phyloP scores from a whole-genome alignment of 2,888 invertebrate genomes.

The Zelleria hepariella region DNA sequence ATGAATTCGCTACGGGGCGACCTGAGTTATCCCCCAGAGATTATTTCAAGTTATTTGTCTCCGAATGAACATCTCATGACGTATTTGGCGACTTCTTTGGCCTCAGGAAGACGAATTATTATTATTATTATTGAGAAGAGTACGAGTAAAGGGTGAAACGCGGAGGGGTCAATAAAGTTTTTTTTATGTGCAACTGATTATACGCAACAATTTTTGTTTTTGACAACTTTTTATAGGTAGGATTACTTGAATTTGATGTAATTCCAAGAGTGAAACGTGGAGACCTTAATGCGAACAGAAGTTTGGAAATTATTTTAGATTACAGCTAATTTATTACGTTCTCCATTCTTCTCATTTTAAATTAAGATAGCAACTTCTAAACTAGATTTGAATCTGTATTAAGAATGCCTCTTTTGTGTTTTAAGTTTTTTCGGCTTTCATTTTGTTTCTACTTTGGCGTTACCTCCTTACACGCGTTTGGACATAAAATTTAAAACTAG shows the following conservation, averaged over 20 bases:
- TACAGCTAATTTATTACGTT: background rate
- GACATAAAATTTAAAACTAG: too few species aligned
- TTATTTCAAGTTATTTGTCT: conserved; percentile 54
- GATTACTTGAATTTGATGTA: too few species aligned
- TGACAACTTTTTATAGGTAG: background rate
- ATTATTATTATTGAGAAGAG: background rate
- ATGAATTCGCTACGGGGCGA: conserved; percentile 24
- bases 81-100: background rate
- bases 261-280: background rate
- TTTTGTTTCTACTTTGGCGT: too few species aligned
- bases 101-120: background rate
- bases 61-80: conserved; percentile 20
- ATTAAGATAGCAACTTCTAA: background rate
- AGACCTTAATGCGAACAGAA: background rate
- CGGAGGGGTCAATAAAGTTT: background rate
- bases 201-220: background rate
- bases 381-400: conserved; percentile 1
- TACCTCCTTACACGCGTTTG: too few species aligned
- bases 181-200: background rate
- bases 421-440: too few species aligned
- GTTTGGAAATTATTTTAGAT: background rate
- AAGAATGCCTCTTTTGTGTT: background rate
- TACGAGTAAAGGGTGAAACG: background rate
- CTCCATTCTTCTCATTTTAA: background rate
- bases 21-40: conserved; percentile 18